Evolutionary conservation across 2,797 vertebrate genomes (phyloP).

Genomic region (Ispidina picta): DNA sequence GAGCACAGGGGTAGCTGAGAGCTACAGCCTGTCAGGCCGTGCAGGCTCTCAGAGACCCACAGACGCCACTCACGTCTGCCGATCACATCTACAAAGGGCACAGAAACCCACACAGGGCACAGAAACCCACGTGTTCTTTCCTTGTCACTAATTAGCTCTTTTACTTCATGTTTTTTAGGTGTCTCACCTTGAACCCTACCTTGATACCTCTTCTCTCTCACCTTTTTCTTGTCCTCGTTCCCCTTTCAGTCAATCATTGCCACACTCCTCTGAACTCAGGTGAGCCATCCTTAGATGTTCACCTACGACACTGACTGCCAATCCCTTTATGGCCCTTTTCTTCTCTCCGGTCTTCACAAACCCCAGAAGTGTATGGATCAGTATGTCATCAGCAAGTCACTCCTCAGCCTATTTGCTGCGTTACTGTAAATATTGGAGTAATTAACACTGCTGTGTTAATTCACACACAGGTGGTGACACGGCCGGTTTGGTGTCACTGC

Average conservation of each 20-base stretch:
- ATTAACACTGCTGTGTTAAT: neutral
- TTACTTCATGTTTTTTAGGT: neutral
- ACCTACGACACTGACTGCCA: neutral
- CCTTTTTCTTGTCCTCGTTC: neutral
- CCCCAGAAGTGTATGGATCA: rapidly evolving
- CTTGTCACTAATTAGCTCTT: neutral
- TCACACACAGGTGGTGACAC: rapidly evolving
- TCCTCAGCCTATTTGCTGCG: no score
- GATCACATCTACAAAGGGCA: neutral
- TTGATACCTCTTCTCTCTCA: neutral
- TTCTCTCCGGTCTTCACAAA: neutral
- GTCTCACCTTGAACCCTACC: neutral
- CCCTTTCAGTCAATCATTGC: neutral
- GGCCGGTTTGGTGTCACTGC: neutral
- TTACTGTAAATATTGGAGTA: neutral
- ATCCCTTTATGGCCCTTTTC: neutral
- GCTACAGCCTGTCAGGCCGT: neutral
- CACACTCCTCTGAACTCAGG: neutral
- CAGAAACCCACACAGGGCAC: no score
- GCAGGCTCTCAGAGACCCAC: neutral
- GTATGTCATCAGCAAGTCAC: no score
- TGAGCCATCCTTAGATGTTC: neutral
- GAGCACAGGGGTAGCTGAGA: neutral
- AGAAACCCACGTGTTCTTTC: neutral
- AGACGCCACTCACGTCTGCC: neutral